phyloP scores from a whole-genome alignment of 2,113 vertebrate genomes.

The Ptychochromis oligacanthus region DNA sequence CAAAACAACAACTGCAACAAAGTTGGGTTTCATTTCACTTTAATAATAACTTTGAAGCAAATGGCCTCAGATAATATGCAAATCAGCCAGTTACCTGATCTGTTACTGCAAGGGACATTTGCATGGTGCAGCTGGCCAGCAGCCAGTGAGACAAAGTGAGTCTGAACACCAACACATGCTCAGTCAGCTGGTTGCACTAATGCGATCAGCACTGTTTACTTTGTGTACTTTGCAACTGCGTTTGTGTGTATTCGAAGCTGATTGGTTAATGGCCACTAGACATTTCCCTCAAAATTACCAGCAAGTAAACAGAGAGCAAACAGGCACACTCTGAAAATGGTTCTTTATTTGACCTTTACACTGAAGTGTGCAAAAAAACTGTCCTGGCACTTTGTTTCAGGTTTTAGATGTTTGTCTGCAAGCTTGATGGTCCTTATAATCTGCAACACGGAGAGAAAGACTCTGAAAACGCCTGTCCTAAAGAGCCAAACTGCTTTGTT shows the following conservation, averaged over 20 bases:
- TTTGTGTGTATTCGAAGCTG: slow-evolving; percentile 4
- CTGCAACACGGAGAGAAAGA: background rate
- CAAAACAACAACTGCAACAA: background rate
- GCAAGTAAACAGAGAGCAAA: background rate
- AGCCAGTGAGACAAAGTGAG: slow-evolving; percentile 23
- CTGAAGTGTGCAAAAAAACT: background rate
- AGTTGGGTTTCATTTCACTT: slow-evolving; percentile 2
- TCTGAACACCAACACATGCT: slow-evolving; percentile 29
- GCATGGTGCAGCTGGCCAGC: slow-evolving; percentile 41
- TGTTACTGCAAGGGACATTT: slow-evolving; percentile 37
- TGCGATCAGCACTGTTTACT: background rate
- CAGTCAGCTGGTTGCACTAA: slow-evolving; percentile 39
- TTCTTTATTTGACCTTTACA: slow-evolving; percentile 1
- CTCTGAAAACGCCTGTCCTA: background rate
- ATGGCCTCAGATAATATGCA: background rate
- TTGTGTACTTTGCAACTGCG: background rate
- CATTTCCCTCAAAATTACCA: background rate
- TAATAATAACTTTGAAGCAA: slow-evolving; percentile 1
- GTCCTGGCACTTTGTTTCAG: background rate
- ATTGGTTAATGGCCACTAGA: background rate
- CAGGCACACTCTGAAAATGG: background rate
- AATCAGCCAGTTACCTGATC: slow-evolving; percentile 25
- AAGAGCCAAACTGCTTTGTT: background rate
- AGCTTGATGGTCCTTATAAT: background rate
- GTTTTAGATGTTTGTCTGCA: background rate